These are phyloP conservation scores for Thalpophila matura DNA, from an alignment of 2,888 invertebrate genomes.

Conservation along the genomic window DNA sequence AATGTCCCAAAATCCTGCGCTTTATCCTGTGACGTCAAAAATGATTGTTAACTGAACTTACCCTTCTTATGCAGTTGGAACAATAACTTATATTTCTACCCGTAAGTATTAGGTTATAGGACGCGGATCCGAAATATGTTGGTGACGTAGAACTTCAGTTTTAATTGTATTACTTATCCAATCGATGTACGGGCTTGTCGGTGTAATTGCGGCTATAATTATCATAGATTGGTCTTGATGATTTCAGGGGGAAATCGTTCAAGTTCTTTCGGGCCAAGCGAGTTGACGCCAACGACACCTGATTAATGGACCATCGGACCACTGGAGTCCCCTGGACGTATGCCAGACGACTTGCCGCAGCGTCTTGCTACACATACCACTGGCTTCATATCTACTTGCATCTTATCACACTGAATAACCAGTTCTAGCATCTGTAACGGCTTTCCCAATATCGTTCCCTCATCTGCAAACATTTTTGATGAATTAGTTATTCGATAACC, in stretches of 20 bases:
- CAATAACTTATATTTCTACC: background rate
- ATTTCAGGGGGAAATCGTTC: accelerated
- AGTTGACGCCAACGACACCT: slow-evolving; percentile 37
- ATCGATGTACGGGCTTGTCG: slow-evolving; percentile 25
- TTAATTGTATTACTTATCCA: slow-evolving; percentile 23
- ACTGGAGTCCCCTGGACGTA: slow-evolving; percentile 44
- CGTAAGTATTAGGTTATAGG: too few species aligned
- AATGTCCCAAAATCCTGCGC: background rate
- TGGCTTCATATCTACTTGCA: accelerated
- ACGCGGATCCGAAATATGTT: too few species aligned
- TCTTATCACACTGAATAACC: background rate
- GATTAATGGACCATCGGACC: slow-evolving; percentile 37
- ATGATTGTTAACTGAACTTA: background rate
- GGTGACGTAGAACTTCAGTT: background rate
- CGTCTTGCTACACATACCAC: slow-evolving; percentile 33
- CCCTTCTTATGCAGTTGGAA: background rate
- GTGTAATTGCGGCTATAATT: slow-evolving; percentile 9
- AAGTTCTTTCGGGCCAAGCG: background rate
- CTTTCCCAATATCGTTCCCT: background rate
- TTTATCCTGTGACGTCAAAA: background rate
- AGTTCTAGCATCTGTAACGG: slow-evolving; percentile 39
- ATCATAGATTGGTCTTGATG: background rate
- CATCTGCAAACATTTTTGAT: background rate
- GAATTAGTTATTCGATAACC: slow-evolving; percentile 29
- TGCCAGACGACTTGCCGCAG: background rate